phyloP scores from a whole-genome alignment of 92 coral and sea anemone genomes.

The Diadumene lineata region DNA sequence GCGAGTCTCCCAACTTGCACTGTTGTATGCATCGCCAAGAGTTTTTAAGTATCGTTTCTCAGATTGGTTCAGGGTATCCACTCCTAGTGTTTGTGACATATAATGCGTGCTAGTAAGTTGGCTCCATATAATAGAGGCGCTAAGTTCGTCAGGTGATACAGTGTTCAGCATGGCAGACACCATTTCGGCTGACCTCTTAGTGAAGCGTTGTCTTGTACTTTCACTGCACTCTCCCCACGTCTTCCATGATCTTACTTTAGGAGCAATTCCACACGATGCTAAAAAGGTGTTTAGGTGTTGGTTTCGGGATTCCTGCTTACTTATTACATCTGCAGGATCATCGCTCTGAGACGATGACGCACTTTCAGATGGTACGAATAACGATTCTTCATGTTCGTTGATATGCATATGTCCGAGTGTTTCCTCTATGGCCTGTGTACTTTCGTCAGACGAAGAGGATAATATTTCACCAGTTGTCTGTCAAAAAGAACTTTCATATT shows the following conservation, averaged over 20 bases:
- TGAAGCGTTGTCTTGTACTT: neutral
- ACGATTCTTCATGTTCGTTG: neutral
- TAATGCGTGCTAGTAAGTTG: neutral
- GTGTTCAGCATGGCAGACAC: neutral
- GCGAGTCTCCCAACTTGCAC: constrained; percentile 3
- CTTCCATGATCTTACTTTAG: neutral
- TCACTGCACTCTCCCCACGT: neutral
- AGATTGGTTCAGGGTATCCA: neutral
- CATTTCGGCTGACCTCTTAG: neutral
- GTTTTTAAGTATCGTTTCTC: neutral
- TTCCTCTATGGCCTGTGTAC: neutral
- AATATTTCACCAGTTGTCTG: no score
- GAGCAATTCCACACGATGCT: neutral
- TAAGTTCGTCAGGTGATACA: neutral
- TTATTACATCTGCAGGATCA: neutral
- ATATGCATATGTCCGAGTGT: neutral
- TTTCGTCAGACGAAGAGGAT: neutral
- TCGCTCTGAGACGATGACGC: neutral
- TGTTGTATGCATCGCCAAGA: neutral
- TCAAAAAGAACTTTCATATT: no score
- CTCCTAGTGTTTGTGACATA: neutral
- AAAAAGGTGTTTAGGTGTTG: neutral
- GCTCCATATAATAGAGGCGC: neutral
- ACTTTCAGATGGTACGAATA: neutral
- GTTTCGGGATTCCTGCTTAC: neutral